These are phyloP conservation scores for Meteorus colon DNA, from an alignment of 2,888 invertebrate species.

Conservation along the genomic window DNA sequence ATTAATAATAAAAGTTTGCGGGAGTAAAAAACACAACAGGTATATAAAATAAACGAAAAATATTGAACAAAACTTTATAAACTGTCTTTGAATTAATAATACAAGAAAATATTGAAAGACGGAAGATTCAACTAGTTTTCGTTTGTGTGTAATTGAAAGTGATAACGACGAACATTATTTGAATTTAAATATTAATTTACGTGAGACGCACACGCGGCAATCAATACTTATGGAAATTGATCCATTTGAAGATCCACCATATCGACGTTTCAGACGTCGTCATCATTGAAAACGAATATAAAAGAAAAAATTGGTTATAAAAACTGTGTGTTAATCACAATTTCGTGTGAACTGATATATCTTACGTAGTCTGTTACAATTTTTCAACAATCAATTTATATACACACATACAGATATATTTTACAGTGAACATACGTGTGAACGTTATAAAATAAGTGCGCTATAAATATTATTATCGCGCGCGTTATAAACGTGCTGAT, in stretches of 20 bases:
- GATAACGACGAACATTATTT: slow-evolving; percentile 2
- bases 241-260: slow-evolving; percentile 69
- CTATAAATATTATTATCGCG: slow-evolving; percentile 5
- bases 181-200: slow-evolving; percentile 19
- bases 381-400: not conserved
- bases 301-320: not conserved
- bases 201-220: slow-evolving; percentile 43
- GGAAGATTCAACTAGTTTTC: slow-evolving; percentile 1
- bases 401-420: not conserved
- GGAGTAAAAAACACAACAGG: slow-evolving; percentile 9
- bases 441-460: not conserved
- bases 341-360: not conserved
- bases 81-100: not conserved
- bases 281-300: slow-evolving; percentile 36
- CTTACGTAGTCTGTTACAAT: not conserved
- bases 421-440: slow-evolving; percentile 10
- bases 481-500: slow-evolving; percentile 3
- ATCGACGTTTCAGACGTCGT: slow-evolving; percentile 65
- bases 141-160: slow-evolving; percentile 22
- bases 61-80: not conserved
- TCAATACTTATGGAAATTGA: slow-evolving; percentile 67
- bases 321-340: not conserved
- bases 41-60: not conserved
- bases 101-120: not conserved
- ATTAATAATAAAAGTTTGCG: not conserved